Conservation (phyloP, 2,888 invertebrate genomes). For the Nephrotoma guestfalica region DNA sequence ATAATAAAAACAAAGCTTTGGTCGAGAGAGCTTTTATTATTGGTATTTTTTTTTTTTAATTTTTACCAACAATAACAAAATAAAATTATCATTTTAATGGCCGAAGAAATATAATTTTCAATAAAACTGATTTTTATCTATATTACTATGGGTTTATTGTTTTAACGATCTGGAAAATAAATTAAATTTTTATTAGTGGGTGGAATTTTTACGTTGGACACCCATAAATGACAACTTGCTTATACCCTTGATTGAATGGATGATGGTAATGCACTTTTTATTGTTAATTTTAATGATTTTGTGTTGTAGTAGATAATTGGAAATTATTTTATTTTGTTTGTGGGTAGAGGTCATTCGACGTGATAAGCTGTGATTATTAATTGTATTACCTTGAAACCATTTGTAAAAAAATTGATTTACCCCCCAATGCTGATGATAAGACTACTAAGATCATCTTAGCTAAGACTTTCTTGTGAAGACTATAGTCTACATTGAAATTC, state of each 20-base stretch:
- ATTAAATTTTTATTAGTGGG: not conserved
- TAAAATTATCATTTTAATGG: not conserved
- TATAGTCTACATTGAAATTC: no score
- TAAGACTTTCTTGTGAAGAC: no score
- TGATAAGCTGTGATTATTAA: no score
- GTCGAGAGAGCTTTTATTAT: not conserved
- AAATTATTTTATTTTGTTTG: no score
- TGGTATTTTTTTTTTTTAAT: not conserved
- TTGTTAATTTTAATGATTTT: not conserved
- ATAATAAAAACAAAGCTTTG: not conserved
- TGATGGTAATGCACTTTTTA: not conserved
- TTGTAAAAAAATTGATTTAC: no score
- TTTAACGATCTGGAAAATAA: not conserved
- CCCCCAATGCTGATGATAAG: no score
- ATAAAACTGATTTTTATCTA: not conserved
- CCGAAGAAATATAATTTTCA: not conserved
- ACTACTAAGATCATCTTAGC: no score
- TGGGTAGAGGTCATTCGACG: no score
- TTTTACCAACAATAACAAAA: not conserved
- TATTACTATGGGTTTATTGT: not conserved
- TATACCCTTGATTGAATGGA: not conserved
- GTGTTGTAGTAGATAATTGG: not conserved
- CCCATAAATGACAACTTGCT: not conserved
- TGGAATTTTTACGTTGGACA: not conserved
- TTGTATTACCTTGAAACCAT: no score